Base-by-base conservation (phyloP, 2,113 vertebrate species). In the Hiodon alosoides region DNA sequence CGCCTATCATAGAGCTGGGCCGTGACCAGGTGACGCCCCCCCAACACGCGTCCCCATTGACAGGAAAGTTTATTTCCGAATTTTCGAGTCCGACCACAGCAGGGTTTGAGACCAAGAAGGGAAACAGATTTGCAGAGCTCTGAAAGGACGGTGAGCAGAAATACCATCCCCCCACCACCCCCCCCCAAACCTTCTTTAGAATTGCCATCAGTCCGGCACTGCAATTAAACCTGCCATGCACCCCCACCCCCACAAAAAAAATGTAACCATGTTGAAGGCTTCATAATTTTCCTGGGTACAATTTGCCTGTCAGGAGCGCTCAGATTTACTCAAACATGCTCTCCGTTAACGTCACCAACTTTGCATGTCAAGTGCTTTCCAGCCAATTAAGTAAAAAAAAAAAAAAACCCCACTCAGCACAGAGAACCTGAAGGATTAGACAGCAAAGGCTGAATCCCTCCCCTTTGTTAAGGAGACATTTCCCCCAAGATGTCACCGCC, bases 281-380 rank as follows among this genome's bases (percentile, higher is more conserved):
- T 95, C 94, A 94, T 98, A 96, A 98, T 99, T 98, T 97, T 93
- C 94, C 91, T 93, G 92, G 94, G 95, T 98, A 97, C 96, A 99
- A 99, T 99, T 99, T 99, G 98, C 95, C 95, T 98, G 97, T 99
- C 97, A 98, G 92, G 95, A 94, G 94, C 91, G 89, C 94, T 94
- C 93, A 94, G 94, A 96, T 97, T 98, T 96, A 95, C 94, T 94
- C 93, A 91, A 89, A 95, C 91, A 93, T 86, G 87, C 91, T 87
- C 90, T 93, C 91, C 7, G 93, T 89, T 91, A 99, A 96, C 94
- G 95, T 95, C 95, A 94, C 94, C 93, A 96, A 97, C 97, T 97
- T 97, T 95, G 95, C 96, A 97, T 96, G 96, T 98, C 97, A 98
- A 96, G 94, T 95, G 95, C 96, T 99, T 99, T 98, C 95, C 96